phyloP scores from a whole-genome alignment of 2,888 invertebrate genomes.

The Xanthia togata region DNA sequence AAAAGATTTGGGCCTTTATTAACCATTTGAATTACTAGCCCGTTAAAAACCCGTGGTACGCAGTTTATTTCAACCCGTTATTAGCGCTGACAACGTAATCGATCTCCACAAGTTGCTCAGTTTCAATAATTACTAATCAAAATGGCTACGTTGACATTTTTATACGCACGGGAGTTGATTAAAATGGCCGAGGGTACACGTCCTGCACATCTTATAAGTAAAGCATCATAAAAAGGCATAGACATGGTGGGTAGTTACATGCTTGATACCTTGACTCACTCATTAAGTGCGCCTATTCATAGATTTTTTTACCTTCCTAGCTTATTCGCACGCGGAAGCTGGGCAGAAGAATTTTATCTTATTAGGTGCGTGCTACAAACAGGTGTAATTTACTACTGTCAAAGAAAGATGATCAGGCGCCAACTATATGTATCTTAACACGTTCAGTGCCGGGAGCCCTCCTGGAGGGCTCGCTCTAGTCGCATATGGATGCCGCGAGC shows the following conservation, averaged over 20 bases:
- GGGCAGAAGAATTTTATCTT: conserved; percentile 24
- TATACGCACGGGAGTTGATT: conserved; percentile 57
- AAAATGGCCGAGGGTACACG: conserved; percentile 30
- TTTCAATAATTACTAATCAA: conserved; percentile 60
- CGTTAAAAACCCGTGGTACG: neutral
- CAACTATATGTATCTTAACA: conserved; percentile 2
- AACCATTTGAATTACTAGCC: neutral
- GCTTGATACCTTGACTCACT: conserved; percentile 49
- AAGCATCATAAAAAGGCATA: conserved; percentile 47
- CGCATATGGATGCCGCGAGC: no score
- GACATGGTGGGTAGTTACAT: conserved; percentile 9
- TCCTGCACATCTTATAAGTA: conserved; percentile 21
- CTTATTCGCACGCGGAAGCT: conserved; percentile 34
- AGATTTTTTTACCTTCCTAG: conserved; percentile 40
- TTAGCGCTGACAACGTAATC: conserved; percentile 43
- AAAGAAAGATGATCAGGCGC: conserved; percentile 18
- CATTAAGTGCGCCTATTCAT: conserved; percentile 44
- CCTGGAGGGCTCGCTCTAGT: no score
- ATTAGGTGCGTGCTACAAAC: conserved; percentile 14
- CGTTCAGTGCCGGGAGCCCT: no score
- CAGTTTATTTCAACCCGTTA: conserved; percentile 29
- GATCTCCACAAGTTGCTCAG: conserved; percentile 41
- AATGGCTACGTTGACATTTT: conserved; percentile 64
- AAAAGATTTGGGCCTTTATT: neutral
- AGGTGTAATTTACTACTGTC: conserved; percentile 27